Conservation (phyloP, 2,113 vertebrate species). For the Rhombomys opimus region DNA sequence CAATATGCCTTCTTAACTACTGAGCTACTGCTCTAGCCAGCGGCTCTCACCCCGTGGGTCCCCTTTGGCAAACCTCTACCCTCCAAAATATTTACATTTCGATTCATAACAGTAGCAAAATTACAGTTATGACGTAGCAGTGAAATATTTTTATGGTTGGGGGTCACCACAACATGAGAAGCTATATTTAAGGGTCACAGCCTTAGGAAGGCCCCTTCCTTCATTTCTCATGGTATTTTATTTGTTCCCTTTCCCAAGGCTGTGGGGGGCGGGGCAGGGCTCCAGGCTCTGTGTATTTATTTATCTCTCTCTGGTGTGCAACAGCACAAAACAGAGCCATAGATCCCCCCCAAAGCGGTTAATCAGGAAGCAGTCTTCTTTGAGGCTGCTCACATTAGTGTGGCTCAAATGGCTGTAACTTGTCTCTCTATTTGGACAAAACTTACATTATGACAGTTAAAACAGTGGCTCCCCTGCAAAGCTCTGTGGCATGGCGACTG, state of each 20-base stretch:
- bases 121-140: neutral
- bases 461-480: neutral
- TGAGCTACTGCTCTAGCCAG: neutral
- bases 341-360: neutral
- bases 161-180: neutral
- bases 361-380: neutral
- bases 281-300: neutral
- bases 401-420: neutral
- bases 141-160: neutral
- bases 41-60: neutral
- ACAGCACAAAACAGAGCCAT: neutral
- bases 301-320: neutral
- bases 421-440: constrained; percentile 11
- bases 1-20: neutral
- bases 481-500: neutral
- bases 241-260: neutral
- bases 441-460: neutral
- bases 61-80: neutral
- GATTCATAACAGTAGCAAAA: neutral
- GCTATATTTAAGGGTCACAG: neutral
- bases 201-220: neutral
- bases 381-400: neutral
- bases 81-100: neutral
- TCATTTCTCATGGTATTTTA: neutral
- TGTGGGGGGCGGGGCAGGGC: neutral